A percentile compares a stretch with the other conserved stretches of the same genome.
Evolutionary conservation across 2,797 vertebrate genomes (phyloP).

Genomic region (Onychomys torridus): DNA sequence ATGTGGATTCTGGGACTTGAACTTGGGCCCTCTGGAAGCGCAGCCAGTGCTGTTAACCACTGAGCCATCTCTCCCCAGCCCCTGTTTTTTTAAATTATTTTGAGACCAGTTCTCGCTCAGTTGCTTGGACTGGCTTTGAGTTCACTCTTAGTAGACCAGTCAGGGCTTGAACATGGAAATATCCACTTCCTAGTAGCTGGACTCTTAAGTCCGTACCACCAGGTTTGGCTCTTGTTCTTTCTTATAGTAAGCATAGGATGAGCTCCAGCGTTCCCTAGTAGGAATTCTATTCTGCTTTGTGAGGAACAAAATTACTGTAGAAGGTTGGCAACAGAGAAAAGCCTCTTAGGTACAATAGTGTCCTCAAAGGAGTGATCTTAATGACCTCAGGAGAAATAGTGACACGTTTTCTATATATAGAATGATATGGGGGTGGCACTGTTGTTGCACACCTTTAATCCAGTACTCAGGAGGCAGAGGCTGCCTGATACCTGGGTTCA

Average conservation of each 20-base stretch:
- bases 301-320: neutral
- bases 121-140: neutral
- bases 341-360: neutral
- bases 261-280: neutral
- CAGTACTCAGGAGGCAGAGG: neutral
- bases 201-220: neutral
- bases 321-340: neutral
- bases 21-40: neutral
- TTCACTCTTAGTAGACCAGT: neutral
- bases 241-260: neutral
- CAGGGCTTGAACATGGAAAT: neutral
- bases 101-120: neutral
- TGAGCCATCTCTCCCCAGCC: neutral
- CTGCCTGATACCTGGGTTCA: neutral
- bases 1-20: neutral
- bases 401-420: neutral
- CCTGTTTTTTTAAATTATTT: neutral
- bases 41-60: neutral
- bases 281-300: slow-evolving; percentile 33
- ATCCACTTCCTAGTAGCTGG: neutral
- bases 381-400: slow-evolving; percentile 26
- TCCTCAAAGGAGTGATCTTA: slow-evolving; percentile 5
- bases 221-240: neutral
- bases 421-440: neutral
- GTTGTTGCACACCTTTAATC: neutral